A percentile compares a stretch with the other conserved stretches of the same genome.
Conservation (phyloP, 2,113 vertebrate species). For the Chunga burmeisteri region DNA sequence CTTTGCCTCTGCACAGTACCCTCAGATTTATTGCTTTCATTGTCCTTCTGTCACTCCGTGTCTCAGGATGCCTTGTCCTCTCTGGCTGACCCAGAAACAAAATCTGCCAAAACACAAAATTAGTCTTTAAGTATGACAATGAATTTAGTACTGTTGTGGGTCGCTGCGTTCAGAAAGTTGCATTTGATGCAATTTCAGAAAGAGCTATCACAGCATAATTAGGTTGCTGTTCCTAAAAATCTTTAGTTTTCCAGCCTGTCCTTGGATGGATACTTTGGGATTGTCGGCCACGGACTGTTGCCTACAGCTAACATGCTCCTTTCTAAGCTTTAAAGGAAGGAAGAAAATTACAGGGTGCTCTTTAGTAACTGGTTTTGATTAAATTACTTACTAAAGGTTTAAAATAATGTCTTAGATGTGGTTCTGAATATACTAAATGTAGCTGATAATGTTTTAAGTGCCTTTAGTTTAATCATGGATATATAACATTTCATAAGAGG, state of each 20-base stretch:
- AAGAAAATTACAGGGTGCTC: neutral
- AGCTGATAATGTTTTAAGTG: neutral
- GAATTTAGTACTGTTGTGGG: neutral
- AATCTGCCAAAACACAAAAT: neutral
- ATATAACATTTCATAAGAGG: neutral
- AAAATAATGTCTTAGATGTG: neutral
- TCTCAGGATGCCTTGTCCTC: neutral
- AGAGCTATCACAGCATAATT: neutral
- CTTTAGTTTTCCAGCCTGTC: neutral
- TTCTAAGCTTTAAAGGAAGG: neutral
- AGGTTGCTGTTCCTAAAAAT: neutral
- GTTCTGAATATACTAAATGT: neutral
- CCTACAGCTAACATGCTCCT: neutral
- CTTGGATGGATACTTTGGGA: neutral
- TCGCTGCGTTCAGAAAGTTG: neutral
- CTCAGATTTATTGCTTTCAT: neutral
- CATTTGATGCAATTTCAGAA: neutral
- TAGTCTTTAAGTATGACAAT: neutral
- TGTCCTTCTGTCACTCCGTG: neutral
- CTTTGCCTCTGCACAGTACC: neutral
- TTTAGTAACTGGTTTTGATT: neutral
- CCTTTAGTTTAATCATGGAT: neutral
- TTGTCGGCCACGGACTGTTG: neutral
- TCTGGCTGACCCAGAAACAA: neutral
- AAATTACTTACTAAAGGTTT: neutral